Evolutionary conservation across 2,113 vertebrate species (phyloP).

Genomic region (Anas platyrhynchos): DNA sequence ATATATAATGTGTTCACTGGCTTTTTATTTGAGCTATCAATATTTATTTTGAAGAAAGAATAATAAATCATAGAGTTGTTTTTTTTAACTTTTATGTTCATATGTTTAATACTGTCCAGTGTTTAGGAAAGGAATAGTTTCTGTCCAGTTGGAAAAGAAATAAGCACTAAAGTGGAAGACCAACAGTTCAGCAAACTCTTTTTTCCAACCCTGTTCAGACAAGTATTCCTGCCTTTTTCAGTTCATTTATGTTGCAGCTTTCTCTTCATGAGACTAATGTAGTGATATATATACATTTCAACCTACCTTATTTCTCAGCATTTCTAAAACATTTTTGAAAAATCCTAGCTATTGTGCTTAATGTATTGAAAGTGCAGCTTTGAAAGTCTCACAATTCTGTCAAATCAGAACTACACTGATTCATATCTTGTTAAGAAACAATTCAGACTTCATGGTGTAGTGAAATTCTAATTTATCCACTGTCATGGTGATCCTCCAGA

Average conservation of each 20-base stretch:
- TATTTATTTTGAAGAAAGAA: not conserved
- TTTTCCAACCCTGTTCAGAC: not conserved
- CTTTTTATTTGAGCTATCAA: not conserved
- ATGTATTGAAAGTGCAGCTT: not conserved
- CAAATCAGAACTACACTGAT: not conserved
- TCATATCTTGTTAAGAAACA: not conserved
- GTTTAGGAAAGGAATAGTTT: not conserved
- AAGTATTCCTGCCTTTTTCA: not conserved
- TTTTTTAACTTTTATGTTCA: not conserved
- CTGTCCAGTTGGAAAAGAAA: not conserved
- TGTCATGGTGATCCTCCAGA: not conserved
- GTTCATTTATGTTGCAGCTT: not conserved
- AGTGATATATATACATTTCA: not conserved
- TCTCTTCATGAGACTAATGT: not conserved
- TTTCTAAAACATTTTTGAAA: not conserved
- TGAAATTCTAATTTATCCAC: constrained; percentile 1
- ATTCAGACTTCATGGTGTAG: not conserved
- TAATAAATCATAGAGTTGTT: not conserved
- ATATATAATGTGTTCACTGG: not conserved
- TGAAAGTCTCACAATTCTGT: not conserved
- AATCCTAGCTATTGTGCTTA: not conserved
- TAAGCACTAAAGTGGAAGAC: not conserved
- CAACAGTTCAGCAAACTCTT: not conserved
- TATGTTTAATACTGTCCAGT: not conserved
- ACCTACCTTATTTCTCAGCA: not conserved